Evolutionary conservation across 2,888 invertebrate genomes (phyloP).

Genomic region (Drosophila neotestacea): DNA sequence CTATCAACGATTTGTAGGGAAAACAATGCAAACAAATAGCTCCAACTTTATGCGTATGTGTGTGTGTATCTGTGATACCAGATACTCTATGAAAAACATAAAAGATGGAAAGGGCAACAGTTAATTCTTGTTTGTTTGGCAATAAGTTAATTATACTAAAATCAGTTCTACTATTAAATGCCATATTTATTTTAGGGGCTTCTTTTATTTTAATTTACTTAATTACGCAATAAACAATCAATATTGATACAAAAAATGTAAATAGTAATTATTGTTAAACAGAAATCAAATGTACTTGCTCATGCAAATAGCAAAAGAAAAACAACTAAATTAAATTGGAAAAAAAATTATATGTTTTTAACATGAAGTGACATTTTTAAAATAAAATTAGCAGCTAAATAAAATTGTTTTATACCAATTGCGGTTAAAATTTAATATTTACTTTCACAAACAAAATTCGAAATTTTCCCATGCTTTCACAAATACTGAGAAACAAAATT

Average conservation of each 20-base stretch:
- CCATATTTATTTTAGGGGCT: not conserved
- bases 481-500: no score
- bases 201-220: not conserved
- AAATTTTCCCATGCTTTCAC: no score
- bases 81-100: slow-evolving; percentile 24
- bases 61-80: not conserved
- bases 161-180: slow-evolving; percentile 1
- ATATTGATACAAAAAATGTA: not conserved
- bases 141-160: slow-evolving; percentile 17
- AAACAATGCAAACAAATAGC: slow-evolving; percentile 21
- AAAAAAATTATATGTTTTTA: no score
- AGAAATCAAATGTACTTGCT: no score
- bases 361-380: no score
- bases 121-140: not conserved
- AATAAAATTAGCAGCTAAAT: no score
- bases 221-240: slow-evolving; percentile 5
- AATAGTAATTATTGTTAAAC: slow-evolving; percentile 1
- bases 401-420: no score
- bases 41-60: slow-evolving; percentile 1
- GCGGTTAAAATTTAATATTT: no score
- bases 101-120: not conserved
- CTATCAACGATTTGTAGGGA: slow-evolving; percentile 19
- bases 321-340: no score
- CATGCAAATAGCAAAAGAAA: not conserved
- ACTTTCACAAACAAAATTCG: no score